Conservation (phyloP, 1,140 invertebrate species). For the Hylyphantes graminicola region DNA sequence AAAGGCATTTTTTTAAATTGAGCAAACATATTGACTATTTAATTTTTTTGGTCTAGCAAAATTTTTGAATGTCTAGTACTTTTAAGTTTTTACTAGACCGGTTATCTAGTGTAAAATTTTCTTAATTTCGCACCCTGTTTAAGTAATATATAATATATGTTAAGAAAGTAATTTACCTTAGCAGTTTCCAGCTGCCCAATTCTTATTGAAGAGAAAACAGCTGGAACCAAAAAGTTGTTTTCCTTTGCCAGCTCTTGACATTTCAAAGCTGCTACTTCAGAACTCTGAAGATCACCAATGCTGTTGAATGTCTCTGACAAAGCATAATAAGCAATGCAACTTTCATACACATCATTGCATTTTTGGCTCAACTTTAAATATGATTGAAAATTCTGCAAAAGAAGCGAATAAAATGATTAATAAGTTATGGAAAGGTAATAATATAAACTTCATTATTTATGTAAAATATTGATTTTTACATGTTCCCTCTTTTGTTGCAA, state of each 20-base stretch:
- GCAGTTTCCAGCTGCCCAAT: constrained; percentile 31
- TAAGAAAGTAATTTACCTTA: not conserved
- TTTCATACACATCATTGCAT: constrained; percentile 1
- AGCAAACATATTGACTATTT: no score
- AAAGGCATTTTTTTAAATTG: no score
- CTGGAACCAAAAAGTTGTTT: constrained; percentile 4
- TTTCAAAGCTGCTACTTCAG: not conserved
- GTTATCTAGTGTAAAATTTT: no score
- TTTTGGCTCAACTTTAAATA: constrained; percentile 14
- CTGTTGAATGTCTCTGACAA: constrained; percentile 32
- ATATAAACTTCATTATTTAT: no score
- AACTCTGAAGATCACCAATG: constrained; percentile 18
- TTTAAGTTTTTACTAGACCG: no score
- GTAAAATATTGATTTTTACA: no score
- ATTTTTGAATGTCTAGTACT: no score
- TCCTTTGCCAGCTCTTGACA: constrained; percentile 25
- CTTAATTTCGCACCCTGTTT: no score
- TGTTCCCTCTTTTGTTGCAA: no score
- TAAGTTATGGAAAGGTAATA: no score
- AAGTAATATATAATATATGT: no score
- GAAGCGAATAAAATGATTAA: not conserved
- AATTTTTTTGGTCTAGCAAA: no score
- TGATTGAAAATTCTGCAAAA: constrained; percentile 8
- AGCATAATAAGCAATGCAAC: constrained; percentile 34
- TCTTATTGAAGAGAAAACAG: constrained; percentile 36